phyloP scores from a whole-genome alignment of 2,797 vertebrate species.

The Lateolabrax maculatus region DNA sequence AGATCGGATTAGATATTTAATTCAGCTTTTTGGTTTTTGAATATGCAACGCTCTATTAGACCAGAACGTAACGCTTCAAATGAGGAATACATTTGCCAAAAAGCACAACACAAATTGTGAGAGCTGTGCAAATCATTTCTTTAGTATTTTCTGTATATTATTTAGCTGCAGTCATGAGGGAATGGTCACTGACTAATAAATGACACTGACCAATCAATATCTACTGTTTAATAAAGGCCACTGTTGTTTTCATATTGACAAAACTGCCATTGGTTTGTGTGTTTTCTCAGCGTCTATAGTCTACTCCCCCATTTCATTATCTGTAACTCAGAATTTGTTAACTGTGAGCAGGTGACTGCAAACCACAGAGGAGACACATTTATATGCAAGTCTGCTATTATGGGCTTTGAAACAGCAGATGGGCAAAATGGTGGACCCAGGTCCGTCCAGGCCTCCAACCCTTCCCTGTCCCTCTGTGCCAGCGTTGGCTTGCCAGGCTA shows the following conservation, averaged over 20 bases:
- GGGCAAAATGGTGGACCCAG: constrained; percentile 68
- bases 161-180: not conserved
- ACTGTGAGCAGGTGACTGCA: constrained; percentile 35
- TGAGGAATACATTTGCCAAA: not conserved
- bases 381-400: constrained; percentile 60
- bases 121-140: not conserved
- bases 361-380: constrained; percentile 50
- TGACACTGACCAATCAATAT: constrained; percentile 8
- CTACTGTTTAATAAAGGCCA: constrained; percentile 1
- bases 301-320: not conserved
- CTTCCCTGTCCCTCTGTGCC: constrained; percentile 50
- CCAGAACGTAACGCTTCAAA: not conserved
- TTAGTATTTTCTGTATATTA: not conserved
- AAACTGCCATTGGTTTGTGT: not conserved
- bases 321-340: constrained; percentile 19
- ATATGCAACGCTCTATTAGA: not conserved
- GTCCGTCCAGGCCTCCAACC: constrained; percentile 56
- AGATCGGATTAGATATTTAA: not conserved
- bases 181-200: constrained; percentile 18
- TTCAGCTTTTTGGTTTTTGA: not conserved
- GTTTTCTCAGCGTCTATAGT: constrained; percentile 2
- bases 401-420: constrained; percentile 73
- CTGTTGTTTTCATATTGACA: constrained; percentile 20
- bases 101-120: no score
- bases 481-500: constrained; percentile 52